Evolutionary conservation across 2,888 invertebrate species (phyloP).

Genomic region (Cantharis rustica): DNA sequence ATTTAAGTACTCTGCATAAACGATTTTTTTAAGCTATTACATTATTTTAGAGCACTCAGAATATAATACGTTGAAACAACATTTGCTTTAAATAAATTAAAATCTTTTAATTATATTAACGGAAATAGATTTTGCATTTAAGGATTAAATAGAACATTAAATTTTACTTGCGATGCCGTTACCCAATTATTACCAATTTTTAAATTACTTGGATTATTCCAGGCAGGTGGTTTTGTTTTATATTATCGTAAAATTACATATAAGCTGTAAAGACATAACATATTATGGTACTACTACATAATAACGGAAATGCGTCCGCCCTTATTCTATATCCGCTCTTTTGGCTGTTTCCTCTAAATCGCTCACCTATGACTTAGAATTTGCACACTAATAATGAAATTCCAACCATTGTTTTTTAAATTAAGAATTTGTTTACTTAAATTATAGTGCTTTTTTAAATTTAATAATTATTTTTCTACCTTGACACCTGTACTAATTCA

Average conservation of each 20-base stretch:
- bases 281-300: background rate
- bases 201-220: background rate
- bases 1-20: too few species aligned
- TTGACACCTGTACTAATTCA: background rate
- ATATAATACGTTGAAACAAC: background rate
- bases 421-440: background rate
- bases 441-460: background rate
- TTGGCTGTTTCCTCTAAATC: conserved; percentile 25
- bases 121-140: background rate
- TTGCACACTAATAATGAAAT: background rate
- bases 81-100: background rate
- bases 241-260: background rate
- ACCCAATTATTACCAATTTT: background rate
- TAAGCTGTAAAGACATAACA: too few species aligned
- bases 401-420: background rate
- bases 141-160: background rate
- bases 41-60: too few species aligned
- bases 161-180: background rate
- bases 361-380: conserved; percentile 14
- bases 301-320: conserved; percentile 31
- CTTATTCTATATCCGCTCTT: conserved; percentile 37
- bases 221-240: conserved; percentile 9
- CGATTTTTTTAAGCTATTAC: too few species aligned
- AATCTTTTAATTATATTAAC: background rate
- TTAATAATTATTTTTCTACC: background rate